Base-by-base conservation (phyloP, 2,888 invertebrate species). In the Yponomeuta sedellus region DNA sequence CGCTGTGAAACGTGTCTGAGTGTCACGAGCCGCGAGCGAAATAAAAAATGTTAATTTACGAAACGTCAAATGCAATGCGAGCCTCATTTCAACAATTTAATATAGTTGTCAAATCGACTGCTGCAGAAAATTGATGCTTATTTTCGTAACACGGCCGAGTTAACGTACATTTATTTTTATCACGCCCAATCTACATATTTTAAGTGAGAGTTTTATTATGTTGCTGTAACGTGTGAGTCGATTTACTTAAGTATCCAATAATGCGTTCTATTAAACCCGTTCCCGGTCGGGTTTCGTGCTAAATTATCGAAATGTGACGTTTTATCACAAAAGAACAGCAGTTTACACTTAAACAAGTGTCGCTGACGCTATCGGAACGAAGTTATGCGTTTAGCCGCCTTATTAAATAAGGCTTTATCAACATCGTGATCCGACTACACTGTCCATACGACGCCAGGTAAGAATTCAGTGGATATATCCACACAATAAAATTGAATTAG, bases 261-360 rank as follows among this genome's bases (percentile, higher is more conserved):
- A 52, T 52, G 5, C n/a, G 34, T 28, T 76, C 73, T 78, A 76
- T 70, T 66, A 73, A 81, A 83, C 83, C 73, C 67, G 80, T 82
- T 79, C 72, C 68, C 70, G 72, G 69, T 72, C 69, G 70, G 70
- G 70, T 75, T 72, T 78, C 76, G 78, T 74, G 82, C 78, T 87
- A 86, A 85, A 87, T 88, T 86, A 90, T 90, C 85, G 71, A 85
- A 86, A 88, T 88, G 88, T 85, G 84, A 85, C 81, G 75, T 80
- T 80, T 88, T 88, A 89, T 89, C 87, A 76, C 78, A 77, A 81
- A 80, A 82, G 82, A 87, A 89, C 90, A 89, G 79, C 87, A 87
- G 84, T 88, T 86, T 88, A 88, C 90, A 89, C 88, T 89, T 88
- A 87, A 87, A 89, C 85, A 86, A 86, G 87, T 85, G 84, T 86